phyloP scores from a whole-genome alignment of 1,140 invertebrate genomes.

The Nixonia krombeini region DNA sequence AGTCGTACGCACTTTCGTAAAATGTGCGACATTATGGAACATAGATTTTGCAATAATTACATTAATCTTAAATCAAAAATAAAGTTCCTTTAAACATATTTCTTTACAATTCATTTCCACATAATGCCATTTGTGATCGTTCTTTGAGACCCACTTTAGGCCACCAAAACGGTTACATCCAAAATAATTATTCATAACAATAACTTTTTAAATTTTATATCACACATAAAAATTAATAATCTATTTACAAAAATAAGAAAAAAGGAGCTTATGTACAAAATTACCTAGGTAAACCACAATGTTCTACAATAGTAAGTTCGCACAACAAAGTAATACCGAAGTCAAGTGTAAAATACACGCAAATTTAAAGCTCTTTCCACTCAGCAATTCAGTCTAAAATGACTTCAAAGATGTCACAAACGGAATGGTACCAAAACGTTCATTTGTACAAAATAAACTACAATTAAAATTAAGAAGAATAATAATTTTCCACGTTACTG shows the following conservation, averaged over 20 bases:
- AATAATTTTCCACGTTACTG: too few species aligned
- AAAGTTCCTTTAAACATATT: constrained; percentile 14
- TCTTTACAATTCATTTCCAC: not conserved
- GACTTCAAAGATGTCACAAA: not conserved
- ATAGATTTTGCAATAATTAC: constrained; percentile 17
- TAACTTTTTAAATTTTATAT: not conserved
- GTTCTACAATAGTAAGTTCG: too few species aligned
- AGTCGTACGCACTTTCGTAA: not conserved
- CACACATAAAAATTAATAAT: not conserved
- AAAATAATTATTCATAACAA: too few species aligned
- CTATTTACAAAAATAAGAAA: too few species aligned
- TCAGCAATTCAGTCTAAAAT: not conserved
- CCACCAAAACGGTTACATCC: not conserved
- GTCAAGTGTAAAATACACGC: not conserved
- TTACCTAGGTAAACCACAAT: not conserved
- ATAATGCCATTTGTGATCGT: not conserved
- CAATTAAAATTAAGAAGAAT: not conserved
- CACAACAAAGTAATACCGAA: too few species aligned
- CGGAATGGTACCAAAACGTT: not conserved
- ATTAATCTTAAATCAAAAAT: constrained; percentile 12
- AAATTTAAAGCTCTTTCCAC: not conserved
- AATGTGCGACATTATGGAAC: constrained; percentile 36
- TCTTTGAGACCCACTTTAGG: not conserved
- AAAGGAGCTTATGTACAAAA: too few species aligned
- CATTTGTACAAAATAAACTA: not conserved